phyloP scores from a whole-genome alignment of 2,888 invertebrate genomes.

The Tridacna crocea region DNA sequence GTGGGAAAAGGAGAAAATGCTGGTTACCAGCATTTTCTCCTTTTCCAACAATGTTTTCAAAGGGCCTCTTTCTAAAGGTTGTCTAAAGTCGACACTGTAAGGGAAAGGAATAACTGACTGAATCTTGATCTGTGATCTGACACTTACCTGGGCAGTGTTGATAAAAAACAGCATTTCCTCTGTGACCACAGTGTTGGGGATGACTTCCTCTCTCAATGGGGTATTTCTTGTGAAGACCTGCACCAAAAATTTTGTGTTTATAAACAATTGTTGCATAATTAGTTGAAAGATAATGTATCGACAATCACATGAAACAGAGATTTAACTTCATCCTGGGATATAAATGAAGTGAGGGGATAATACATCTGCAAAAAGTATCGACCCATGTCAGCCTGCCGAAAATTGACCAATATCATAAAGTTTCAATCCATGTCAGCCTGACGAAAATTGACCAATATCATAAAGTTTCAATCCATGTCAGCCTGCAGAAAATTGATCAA shows the following conservation, averaged over 20 bases:
- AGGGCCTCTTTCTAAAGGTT: too few species aligned
- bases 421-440: too few species aligned
- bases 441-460: too few species aligned
- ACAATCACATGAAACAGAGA: background rate
- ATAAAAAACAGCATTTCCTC: conserved; percentile 41
- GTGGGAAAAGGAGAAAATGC: too few species aligned
- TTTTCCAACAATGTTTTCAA: too few species aligned
- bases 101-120: too few species aligned
- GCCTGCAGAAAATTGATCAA: too few species aligned
- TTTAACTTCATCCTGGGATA: background rate
- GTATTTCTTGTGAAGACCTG: conserved; percentile 33
- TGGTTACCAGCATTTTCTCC: too few species aligned
- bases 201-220: background rate
- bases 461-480: too few species aligned
- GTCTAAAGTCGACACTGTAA: too few species aligned
- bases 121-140: too few species aligned
- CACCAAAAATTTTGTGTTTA: background rate
- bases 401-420: background rate
- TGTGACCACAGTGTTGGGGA: conserved; percentile 26
- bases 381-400: too few species aligned
- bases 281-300: background rate
- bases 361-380: background rate
- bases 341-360: background rate
- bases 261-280: background rate
- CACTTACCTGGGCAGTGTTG: conserved; percentile 42